A percentile compares a stretch with the other conserved stretches of the same genome.
Evolutionary conservation across 2,888 invertebrate genomes (phyloP).

Genomic region (Tachina fera): DNA sequence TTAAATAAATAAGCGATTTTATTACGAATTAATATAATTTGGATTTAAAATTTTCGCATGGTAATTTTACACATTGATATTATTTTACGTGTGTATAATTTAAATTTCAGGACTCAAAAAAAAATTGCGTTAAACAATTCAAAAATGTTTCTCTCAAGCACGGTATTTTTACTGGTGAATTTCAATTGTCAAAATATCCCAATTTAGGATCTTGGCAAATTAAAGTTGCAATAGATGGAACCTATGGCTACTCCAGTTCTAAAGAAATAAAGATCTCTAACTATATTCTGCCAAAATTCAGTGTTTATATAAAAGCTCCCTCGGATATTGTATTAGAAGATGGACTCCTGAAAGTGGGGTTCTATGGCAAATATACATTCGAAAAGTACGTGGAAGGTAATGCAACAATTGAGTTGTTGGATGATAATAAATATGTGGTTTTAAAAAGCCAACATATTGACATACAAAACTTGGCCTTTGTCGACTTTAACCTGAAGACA

Average conservation of each 20-base stretch:
- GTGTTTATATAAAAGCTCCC: conserved; percentile 92
- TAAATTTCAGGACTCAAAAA: conserved; percentile 88
- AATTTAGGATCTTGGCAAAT: conserved; percentile 95
- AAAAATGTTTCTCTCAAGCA: conserved; percentile 86
- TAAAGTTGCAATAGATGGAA: conserved; percentile 85
- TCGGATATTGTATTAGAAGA: conserved; percentile 92
- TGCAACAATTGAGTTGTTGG: conserved; percentile 84
- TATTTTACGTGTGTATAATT: too few species aligned
- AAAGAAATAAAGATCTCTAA: conserved; percentile 88
- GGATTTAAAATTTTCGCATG: too few species aligned
- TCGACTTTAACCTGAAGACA: conserved; percentile 85
- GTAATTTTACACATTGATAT: too few species aligned
- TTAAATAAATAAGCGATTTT: too few species aligned
- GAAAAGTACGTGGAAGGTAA: conserved; percentile 94
- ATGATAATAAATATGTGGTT: conserved; percentile 77
- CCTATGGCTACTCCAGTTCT: conserved; percentile 67
- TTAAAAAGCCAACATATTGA: conserved; percentile 89
- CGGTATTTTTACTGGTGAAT: conserved; percentile 90
- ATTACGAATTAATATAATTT: too few species aligned
- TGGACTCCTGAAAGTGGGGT: conserved; percentile 85
- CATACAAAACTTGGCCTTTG: conserved; percentile 88
- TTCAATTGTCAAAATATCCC: conserved; percentile 91
- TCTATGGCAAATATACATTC: conserved; percentile 88
- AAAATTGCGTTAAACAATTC: conserved; percentile 93
- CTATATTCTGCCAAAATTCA: conserved; percentile 96